phyloP scores from a whole-genome alignment of 2,888 invertebrate species.

The Limenitis camilla region DNA sequence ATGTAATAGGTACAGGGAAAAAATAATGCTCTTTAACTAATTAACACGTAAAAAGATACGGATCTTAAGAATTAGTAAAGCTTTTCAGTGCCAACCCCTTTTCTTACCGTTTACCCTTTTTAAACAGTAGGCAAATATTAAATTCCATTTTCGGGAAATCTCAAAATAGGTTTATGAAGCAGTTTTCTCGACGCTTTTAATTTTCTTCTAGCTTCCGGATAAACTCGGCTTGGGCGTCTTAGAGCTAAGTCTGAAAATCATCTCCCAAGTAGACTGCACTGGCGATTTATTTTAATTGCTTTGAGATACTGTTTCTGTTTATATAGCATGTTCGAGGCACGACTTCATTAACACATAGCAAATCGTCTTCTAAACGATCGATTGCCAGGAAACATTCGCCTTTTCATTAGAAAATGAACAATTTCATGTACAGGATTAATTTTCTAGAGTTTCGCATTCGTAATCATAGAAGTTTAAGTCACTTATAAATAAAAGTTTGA shows the following conservation, averaged over 20 bases:
- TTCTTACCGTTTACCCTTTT: not conserved
- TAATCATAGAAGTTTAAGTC: too few species aligned
- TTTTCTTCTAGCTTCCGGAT: conserved; percentile 26
- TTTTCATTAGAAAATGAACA: too few species aligned
- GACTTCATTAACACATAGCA: not conserved
- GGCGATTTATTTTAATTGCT: conserved; percentile 25
- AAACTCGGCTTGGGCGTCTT: conserved; percentile 26
- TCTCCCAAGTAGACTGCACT: conserved; percentile 20
- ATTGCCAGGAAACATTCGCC: too few species aligned
- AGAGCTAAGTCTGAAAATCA: conserved; percentile 27
- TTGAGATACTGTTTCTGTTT: conserved; percentile 8
- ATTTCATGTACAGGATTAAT: too few species aligned
- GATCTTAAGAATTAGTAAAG: not conserved
- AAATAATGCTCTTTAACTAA: too few species aligned
- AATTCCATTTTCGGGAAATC: conserved; percentile 19
- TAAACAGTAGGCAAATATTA: conserved; percentile 7
- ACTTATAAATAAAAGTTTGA: too few species aligned
- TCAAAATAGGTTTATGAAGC: conserved; percentile 14
- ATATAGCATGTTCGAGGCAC: not conserved
- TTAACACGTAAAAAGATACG: too few species aligned
- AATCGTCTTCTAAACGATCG: not conserved
- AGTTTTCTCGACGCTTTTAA: conserved; percentile 25
- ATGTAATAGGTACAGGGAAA: too few species aligned
- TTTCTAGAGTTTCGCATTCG: too few species aligned
- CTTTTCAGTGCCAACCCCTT: too few species aligned